These are phyloP conservation scores for Clarias batrachus DNA, from an alignment of 2,113 vertebrate species.

Conservation along the genomic window DNA sequence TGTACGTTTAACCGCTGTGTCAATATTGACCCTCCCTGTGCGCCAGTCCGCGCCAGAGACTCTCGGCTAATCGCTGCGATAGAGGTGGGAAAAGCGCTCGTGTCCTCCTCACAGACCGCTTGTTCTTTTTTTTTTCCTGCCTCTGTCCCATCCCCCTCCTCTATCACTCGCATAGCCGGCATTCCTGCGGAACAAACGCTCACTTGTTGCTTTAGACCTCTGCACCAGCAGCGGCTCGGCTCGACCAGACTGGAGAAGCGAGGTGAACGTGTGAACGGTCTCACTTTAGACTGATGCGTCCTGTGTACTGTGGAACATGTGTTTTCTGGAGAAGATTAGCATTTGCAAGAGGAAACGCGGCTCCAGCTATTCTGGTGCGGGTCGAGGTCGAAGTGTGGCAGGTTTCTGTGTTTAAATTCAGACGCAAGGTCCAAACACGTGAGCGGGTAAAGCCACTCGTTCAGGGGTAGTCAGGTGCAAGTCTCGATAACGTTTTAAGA, in stretches of 20 bases:
- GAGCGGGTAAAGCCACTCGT: not conserved
- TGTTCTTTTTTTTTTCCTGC: constrained; percentile 58
- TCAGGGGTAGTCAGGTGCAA: not conserved
- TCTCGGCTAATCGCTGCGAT: constrained; percentile 57
- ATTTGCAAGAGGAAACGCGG: not conserved
- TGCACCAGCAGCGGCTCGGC: constrained; percentile 65
- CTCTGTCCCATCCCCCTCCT: constrained; percentile 62
- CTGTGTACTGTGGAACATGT: not conserved
- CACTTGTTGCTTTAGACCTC: constrained; percentile 78
- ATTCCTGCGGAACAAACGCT: constrained; percentile 78
- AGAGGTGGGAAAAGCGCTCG: constrained; percentile 64
- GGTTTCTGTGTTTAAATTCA: not conserved
- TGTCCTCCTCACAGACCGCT: constrained; percentile 61
- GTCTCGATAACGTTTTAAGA: not conserved
- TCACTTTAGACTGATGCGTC: not conserved
- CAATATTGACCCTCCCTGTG: constrained; percentile 57
- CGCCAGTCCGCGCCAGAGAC: constrained; percentile 26
- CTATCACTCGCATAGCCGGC: constrained; percentile 71
- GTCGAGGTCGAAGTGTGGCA: not conserved
- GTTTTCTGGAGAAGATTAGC: not conserved
- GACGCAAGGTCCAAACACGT: not conserved
- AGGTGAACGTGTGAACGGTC: constrained; percentile 3
- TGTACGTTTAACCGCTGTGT: constrained; percentile 56
- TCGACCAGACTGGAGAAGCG: constrained; percentile 51
- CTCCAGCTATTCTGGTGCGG: not conserved